Conservation (phyloP, 2,888 invertebrate genomes). For the Rhyacophila evoluta region DNA sequence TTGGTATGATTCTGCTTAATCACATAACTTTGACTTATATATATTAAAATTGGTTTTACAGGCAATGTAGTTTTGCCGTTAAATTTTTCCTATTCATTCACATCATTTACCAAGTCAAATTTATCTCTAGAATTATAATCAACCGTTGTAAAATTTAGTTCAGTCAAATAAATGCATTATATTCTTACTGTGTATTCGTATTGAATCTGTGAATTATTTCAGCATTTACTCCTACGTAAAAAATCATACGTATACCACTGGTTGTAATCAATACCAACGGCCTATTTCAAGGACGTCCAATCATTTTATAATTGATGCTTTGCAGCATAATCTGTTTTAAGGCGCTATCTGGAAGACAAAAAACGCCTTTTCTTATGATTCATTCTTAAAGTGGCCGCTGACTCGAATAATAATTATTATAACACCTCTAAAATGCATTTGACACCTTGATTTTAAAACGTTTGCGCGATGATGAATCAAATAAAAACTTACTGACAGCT, state of each 20-base stretch:
- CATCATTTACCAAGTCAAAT: too few relatives aligned
- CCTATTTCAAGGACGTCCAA: slow-evolving; percentile 9
- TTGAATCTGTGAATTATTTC: too few relatives aligned
- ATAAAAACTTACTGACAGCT: neutral
- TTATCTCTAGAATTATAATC: too few relatives aligned
- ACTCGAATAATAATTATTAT: neutral
- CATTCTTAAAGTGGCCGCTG: neutral
- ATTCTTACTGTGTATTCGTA: too few relatives aligned
- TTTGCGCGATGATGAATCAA: neutral
- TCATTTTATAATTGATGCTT: slow-evolving; percentile 12
- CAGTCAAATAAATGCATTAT: too few relatives aligned
- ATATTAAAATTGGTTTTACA: too few relatives aligned
- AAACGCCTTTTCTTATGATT: neutral
- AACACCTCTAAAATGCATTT: neutral
- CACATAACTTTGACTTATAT: too few relatives aligned
- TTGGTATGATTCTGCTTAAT: too few relatives aligned
- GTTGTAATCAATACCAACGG: slow-evolving; percentile 16
- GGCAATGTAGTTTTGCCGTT: too few relatives aligned
- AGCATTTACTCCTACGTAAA: too few relatives aligned
- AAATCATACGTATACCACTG: neutral
- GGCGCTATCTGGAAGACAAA: neutral
- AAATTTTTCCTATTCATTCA: too few relatives aligned
- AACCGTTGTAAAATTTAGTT: too few relatives aligned
- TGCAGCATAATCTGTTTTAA: neutral
- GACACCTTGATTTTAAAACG: neutral